phyloP scores from a whole-genome alignment of 2,888 invertebrate species.

The Cabera pusaria region DNA sequence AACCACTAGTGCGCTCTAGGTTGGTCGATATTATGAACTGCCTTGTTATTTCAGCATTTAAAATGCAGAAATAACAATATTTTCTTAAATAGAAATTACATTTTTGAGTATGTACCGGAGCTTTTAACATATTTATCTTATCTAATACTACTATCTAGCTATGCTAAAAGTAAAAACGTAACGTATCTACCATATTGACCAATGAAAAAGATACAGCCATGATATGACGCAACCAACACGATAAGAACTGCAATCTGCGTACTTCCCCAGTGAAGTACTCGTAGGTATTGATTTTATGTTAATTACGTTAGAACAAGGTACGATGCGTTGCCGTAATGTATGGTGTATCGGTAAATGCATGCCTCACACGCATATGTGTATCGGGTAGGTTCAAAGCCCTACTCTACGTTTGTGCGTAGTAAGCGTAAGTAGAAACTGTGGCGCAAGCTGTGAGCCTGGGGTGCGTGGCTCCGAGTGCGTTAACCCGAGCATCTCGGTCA shows the following conservation, averaged over 20 bases:
- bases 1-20: too few species aligned
- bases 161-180: too few species aligned
- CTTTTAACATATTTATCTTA: too few species aligned
- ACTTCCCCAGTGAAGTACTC: constrained; percentile 2
- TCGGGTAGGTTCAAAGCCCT: constrained; percentile 26
- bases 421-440: constrained; percentile 11
- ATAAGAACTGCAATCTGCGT: not conserved
- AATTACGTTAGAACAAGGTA: not conserved
- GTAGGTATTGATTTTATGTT: constrained; percentile 3
- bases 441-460: constrained; percentile 26
- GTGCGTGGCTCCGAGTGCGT: constrained; percentile 40
- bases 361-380: constrained; percentile 17
- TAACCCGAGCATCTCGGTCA: constrained; percentile 45
- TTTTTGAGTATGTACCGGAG: too few species aligned
- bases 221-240: too few species aligned
- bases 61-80: too few species aligned
- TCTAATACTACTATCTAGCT: too few species aligned
- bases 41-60: too few species aligned
- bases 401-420: constrained; percentile 22
- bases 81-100: too few species aligned
- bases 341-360: constrained; percentile 5
- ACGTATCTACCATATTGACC: too few species aligned
- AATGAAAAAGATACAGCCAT: too few species aligned
- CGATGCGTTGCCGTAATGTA: constrained; percentile 3
- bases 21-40: too few species aligned